Base-by-base conservation (phyloP, 2,888 invertebrate genomes). In the Xestia rhomboidea region DNA sequence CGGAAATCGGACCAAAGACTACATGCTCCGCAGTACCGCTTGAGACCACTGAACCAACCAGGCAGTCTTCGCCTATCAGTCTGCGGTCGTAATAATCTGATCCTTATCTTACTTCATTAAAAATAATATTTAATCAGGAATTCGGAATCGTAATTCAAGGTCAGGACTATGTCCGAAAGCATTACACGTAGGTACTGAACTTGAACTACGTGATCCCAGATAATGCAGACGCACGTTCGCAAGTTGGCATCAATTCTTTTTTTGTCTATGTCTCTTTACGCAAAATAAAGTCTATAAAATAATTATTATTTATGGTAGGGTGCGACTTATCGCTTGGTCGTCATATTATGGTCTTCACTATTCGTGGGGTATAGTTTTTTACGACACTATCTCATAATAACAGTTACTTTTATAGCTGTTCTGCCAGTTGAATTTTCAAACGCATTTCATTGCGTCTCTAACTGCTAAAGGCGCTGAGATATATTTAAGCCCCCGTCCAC, bases 131-230 rank as follows among this genome's bases (percentile, higher is more conserved):
- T 44, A 7, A 21, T 63, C 34, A 54, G 44, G 15, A 30, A 41
- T 41, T 62, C 8, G 27, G 4, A 63, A 38, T 60, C 60, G 24
- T 38, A 30, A 49, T 60, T 63, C 73, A 77, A 68, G 46, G 60
- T 4, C 18, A 54, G 68, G 38, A 4, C 49, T 44, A 44, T 68
- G n/a, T 38, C 44, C 30, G 44, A 76, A 63, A 77, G 41, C 21
- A n/a, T n/a, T n/a, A n/a, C n/a, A 46, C 27, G 64, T 11, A 74
- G 46, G 15, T 38, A 38, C 30, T 51, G 41, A 73, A 30, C 57
- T 57, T 71, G 44, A 71, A 64, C 64, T 30, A 18, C 11, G 44
- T 64, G n/a, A 21, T 66, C 44, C 1, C 8, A 34, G 34, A 46
- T 46, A 46, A 13, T 21, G 30, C 30, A 46, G 7, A 21, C 34